Percentiles rank a stretch among this genome's conserved stretches.
Evolutionary conservation across 2,888 invertebrate species (phyloP).

Genomic region (Himalopsyche tibetana): DNA sequence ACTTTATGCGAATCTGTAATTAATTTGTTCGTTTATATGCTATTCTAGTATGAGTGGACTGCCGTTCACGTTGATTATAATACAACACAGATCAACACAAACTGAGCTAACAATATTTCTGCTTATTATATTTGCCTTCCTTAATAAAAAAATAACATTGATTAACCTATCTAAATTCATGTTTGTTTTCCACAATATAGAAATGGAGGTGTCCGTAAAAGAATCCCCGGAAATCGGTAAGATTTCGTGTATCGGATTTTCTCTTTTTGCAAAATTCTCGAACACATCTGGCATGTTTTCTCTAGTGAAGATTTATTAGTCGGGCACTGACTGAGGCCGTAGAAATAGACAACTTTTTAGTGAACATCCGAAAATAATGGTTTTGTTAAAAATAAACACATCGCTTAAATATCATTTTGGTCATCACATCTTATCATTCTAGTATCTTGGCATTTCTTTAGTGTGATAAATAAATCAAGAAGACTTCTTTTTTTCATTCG

Average conservation of each 20-base stretch:
- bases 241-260: slow-evolving; percentile 60
- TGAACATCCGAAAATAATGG: neutral
- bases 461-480: neutral
- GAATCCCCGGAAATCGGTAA: slow-evolving; percentile 66
- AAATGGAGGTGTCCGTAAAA: slow-evolving; percentile 65
- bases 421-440: neutral
- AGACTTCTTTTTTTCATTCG: neutral
- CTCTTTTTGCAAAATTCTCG: slow-evolving; percentile 49
- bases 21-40: no score
- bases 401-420: neutral
- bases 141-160: neutral
- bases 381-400: neutral
- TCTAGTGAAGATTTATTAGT: slow-evolving; percentile 8
- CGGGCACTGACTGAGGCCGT: neutral
- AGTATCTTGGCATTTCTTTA: neutral
- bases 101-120: neutral
- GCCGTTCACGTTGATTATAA: no score
- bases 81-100: no score
- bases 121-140: neutral
- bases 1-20: no score
- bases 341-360: neutral
- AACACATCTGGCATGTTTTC: slow-evolving; percentile 47
- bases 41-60: no score
- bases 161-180: slow-evolving; percentile 51
- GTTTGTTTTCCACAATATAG: slow-evolving; percentile 63